Conservation (phyloP, 1,140 invertebrate genomes). For the Drosophila saltans region DNA sequence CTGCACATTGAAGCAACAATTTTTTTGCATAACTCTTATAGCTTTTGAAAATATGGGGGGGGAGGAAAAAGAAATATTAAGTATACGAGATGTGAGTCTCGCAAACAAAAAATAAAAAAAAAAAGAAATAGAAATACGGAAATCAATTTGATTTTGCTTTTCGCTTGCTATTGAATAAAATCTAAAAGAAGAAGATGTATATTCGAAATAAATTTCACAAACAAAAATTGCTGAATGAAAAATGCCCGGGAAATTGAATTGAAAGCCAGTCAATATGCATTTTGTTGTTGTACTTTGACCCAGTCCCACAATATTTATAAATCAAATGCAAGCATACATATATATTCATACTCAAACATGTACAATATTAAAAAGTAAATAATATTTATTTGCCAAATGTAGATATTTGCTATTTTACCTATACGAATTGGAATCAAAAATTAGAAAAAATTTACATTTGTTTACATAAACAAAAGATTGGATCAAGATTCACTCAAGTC, state of each 20-base stretch:
- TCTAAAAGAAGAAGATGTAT: slow-evolving; percentile 31
- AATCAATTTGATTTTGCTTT: slow-evolving; percentile 44
- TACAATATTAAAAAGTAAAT: not conserved
- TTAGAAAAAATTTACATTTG: slow-evolving; percentile 63
- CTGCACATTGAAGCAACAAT: slow-evolving; percentile 47
- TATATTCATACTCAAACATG: too few relatives aligned
- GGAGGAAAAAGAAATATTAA: slow-evolving; percentile 33
- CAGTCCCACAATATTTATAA: slow-evolving; percentile 20
- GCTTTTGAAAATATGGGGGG: not conserved
- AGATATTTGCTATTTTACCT: slow-evolving; percentile 22
- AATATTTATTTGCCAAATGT: not conserved
- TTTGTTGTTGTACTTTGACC: slow-evolving; percentile 30
- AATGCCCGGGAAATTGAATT: slow-evolving; percentile 24
- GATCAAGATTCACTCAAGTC: slow-evolving; percentile 74
- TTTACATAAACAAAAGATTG: slow-evolving; percentile 42
- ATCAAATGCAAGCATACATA: not conserved
- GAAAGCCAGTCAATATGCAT: slow-evolving; percentile 10
- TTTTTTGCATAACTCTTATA: slow-evolving; percentile 3
- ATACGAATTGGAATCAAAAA: slow-evolving; percentile 61
- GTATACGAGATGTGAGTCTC: slow-evolving; percentile 43
- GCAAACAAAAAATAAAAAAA: not conserved
- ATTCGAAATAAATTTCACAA: slow-evolving; percentile 53
- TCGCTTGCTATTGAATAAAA: slow-evolving; percentile 30
- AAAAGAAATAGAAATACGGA: slow-evolving; percentile 1
- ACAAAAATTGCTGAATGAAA: slow-evolving; percentile 43